phyloP scores from a whole-genome alignment of 2,797 vertebrate species.

The Perodicticus potto region DNA sequence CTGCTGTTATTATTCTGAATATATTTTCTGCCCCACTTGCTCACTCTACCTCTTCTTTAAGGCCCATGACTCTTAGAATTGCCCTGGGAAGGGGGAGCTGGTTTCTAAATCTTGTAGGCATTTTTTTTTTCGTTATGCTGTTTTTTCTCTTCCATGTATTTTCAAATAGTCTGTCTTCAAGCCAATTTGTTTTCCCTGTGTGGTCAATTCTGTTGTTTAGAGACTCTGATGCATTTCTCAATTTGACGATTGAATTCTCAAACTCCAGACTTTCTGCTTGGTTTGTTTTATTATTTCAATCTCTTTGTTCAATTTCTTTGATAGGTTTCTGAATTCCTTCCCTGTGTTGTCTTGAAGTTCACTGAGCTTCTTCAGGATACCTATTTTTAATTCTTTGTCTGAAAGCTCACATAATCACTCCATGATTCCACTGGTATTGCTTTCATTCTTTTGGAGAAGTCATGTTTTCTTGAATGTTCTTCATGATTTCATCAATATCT shows the following conservation, averaged over 20 bases:
- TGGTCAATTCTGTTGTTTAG: not conserved
- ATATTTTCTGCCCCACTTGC: not conserved
- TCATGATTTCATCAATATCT: not conserved
- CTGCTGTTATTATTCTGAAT: not conserved
- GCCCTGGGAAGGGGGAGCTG: too few species aligned
- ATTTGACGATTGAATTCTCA: not conserved
- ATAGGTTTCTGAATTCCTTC: not conserved
- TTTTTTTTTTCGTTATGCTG: not conserved
- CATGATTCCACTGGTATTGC: not conserved
- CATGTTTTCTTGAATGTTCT: not conserved
- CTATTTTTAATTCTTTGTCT: not conserved
- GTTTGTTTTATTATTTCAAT: not conserved
- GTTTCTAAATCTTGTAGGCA: not conserved
- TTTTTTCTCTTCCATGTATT: not conserved
- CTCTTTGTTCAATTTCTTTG: not conserved
- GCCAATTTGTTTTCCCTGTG: not conserved
- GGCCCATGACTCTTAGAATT: not conserved
- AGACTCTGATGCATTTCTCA: not conserved
- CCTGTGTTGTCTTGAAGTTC: not conserved
- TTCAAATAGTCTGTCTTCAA: not conserved
- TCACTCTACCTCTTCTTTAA: not conserved
- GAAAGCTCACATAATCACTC: not conserved
- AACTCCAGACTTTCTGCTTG: not conserved
- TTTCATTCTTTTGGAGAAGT: not conserved
- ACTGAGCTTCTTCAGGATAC: not conserved